Evolutionary conservation across 2,113 vertebrate species (phyloP), one percentile per base, ranked within the genome.

Genomic region (Malaclemys terrapin): DNA sequence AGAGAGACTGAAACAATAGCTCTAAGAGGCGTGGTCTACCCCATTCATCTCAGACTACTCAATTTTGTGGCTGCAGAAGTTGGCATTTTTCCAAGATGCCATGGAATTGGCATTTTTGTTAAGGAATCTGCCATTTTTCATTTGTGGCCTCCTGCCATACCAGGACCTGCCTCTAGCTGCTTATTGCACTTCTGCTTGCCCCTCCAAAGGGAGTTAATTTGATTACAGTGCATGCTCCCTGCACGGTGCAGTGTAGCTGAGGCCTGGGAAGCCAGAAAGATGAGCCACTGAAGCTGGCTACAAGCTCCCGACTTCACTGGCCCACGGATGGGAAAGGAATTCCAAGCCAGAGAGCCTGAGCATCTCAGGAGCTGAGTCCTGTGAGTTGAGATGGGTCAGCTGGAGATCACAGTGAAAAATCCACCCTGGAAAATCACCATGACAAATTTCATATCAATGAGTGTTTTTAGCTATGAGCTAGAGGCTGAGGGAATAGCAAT

Each of bases 181-280:
- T 88, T 91, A 76, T 56, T 8, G 8, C 52, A 88, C 27, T 91
- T 22, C 38, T 84, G 78, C 29, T 79, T 89, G 86, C 57, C 49
- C 62, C 75, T 45, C 12, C 22, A 88, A 22, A 86, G 93, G n/a
- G 0, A 0, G 76, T 89, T 22, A 76, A 24, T 3, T 59, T 20
- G 6, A 62, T 72, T 69, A 82, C 56, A 82, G 22, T 16, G 69
- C 3, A 1, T 0, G 0, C 19, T 20, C 5, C 1, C 42, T 27
- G 14, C 38, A 75, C 54, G 38, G 35, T 31, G 56, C 50, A 83
- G 0, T 0, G 0, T 2, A 80, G 56, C 45, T 27, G 19, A 80
- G 62, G n/a, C 12, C 65, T 38, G 65, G 65, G 75, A 78, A 78
- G 12, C 45, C 45, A 96, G 82, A 45, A 29, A 52, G 38, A 80